Conservation (phyloP, 2,797 vertebrate genomes). For the Acrossocheilus fasciatus region DNA sequence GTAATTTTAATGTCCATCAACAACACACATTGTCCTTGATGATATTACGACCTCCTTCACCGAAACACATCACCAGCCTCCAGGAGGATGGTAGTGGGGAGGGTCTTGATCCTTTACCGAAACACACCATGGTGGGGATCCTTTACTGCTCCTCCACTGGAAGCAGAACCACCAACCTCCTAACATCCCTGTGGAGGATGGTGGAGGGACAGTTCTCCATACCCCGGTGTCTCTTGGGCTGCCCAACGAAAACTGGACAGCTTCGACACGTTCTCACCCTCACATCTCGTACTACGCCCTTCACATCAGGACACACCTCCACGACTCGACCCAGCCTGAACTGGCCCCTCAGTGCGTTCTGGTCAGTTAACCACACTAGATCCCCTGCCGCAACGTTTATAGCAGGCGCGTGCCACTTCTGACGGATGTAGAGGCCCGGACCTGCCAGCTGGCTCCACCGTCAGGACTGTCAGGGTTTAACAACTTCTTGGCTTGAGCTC, state of each 20-base stretch:
- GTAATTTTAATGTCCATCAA: not conserved
- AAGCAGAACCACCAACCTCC: constrained; percentile 29
- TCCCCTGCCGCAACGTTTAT: not conserved
- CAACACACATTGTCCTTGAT: not conserved
- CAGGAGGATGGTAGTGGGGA: not conserved
- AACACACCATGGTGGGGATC: constrained; percentile 28
- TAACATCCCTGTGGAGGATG: constrained; percentile 6
- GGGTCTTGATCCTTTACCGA: not conserved
- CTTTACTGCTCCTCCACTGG: not conserved
- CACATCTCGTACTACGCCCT: constrained; percentile 6
- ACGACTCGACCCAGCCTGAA: no score
- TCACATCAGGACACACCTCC: not conserved
- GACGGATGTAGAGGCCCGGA: not conserved
- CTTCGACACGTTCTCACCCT: not conserved
- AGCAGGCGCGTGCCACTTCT: constrained; percentile 13
- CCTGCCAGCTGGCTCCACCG: constrained; percentile 16
- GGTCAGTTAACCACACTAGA: no score
- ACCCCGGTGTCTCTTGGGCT: not conserved
- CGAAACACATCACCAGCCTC: not conserved
- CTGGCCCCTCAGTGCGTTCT: no score
- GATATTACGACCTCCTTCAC: not conserved
- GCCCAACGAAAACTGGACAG: not conserved
- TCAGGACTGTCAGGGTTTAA: not conserved
- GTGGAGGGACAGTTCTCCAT: not conserved
- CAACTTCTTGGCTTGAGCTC: not conserved